Evolutionary conservation across 2,888 invertebrate species (phyloP).

Genomic region (Netelia melanura): DNA sequence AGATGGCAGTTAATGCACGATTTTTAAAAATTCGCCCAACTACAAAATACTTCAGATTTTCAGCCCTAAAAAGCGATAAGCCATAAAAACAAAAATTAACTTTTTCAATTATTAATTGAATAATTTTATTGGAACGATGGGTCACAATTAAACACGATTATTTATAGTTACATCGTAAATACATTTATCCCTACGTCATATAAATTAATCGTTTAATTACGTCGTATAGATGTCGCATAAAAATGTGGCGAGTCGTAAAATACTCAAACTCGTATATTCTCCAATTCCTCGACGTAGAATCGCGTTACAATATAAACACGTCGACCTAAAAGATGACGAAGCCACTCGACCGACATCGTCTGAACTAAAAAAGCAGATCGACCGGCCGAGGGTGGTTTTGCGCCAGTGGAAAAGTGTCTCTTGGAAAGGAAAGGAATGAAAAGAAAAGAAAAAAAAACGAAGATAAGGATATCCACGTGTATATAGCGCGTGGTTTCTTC

Average conservation of each 20-base stretch:
- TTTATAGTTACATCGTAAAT: too few relatives aligned
- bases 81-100: too few relatives aligned
- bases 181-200: too few relatives aligned
- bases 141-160: too few relatives aligned
- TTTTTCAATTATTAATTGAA: too few relatives aligned
- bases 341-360: conserved; percentile 57
- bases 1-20: too few relatives aligned
- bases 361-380: conserved; percentile 37
- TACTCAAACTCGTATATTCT: conserved; percentile 2
- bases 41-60: too few relatives aligned
- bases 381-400: background rate
- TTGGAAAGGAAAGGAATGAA: conserved; percentile 7
- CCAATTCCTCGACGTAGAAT: conserved; percentile 16
- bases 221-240: conserved; percentile 1
- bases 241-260: conserved; percentile 13
- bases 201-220: background rate
- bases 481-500: conserved; percentile 8
- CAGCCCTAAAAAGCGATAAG: too few relatives aligned
- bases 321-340: conserved; percentile 30
- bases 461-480: background rate
- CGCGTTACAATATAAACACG: conserved; percentile 20
- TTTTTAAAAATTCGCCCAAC: too few relatives aligned
- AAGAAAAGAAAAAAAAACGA: background rate
- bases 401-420: background rate
- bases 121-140: too few relatives aligned